Base-by-base conservation (phyloP, 2,797 vertebrate genomes). In the Remorina albescens region DNA sequence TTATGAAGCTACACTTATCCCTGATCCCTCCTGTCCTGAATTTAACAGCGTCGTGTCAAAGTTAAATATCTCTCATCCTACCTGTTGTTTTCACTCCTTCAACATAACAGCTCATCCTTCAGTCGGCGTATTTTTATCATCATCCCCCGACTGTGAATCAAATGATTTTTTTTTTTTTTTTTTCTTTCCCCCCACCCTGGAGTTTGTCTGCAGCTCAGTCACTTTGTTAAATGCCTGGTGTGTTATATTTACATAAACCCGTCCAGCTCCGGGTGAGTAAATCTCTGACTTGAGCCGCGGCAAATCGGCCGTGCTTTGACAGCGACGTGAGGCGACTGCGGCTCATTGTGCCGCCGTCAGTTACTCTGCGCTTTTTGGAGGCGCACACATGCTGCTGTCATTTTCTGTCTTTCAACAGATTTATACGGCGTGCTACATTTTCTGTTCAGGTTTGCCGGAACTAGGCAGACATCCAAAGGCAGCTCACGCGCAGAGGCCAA, bases 391-490 rank as follows among this genome's bases (percentile, higher is more conserved):
- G 49, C 70, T 34, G 64, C 66, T 49, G 56, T 68, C 74, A 66
- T 60, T 25, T n/a, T 74, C 37, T 4, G 25, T 66, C 62, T 82
- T 74, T 44, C 42, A 69, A 62, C 63, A 66, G 65, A 79, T 83
- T 83, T 74, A 59, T 75, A 74, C 77, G 44, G 53, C 61, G 10
- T 18, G 82, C 70, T 81, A 36, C 69, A 68, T 73, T 74, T 81
- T 87, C 78, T 60, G 72, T 67, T 81, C 69, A 74, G 69, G 80
- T 53, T n/a, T 42, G 58, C 65, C 58, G 62, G 50, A 18, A 21
- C 41, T 42, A 66, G 85, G 80, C 75, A 41, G 51, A 8, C 39
- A 15, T 64, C 85, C 82, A 81, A 78, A 37, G 42, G 63, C 66
- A 55, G 71, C 71, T 62, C 4, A 8, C 19, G 0, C 26, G 21